Conservation (phyloP, 2,797 vertebrate species). For the Anguilla pacifica region DNA sequence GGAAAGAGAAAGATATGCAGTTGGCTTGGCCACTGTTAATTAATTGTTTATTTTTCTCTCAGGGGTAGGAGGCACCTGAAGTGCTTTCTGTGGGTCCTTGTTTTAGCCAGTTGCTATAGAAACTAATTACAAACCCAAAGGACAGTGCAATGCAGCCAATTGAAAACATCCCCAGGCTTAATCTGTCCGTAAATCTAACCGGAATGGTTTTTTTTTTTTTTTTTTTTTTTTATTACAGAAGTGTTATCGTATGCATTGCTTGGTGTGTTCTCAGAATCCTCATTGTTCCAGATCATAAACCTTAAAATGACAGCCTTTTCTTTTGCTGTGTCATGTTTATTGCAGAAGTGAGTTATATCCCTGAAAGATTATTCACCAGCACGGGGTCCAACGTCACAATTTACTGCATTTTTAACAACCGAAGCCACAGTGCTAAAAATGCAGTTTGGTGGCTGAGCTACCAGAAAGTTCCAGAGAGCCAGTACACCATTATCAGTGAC, state of each 20-base stretch:
- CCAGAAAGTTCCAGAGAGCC: slow-evolving; percentile 69
- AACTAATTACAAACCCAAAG: slow-evolving; percentile 30
- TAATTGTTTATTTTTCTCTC: slow-evolving; percentile 3
- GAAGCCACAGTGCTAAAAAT: slow-evolving; percentile 63
- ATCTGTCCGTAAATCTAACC: not conserved
- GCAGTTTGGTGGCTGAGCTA: slow-evolving; percentile 84
- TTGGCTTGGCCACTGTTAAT: not conserved
- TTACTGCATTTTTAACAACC: slow-evolving; percentile 81
- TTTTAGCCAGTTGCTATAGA: slow-evolving; percentile 40
- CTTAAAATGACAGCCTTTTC: slow-evolving; percentile 12
- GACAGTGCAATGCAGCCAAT: not conserved
- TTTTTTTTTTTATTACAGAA: not conserved
- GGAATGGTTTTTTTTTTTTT: not conserved
- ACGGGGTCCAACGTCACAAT: slow-evolving; percentile 81
- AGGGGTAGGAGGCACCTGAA: slow-evolving; percentile 21
- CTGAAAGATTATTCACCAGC: slow-evolving; percentile 73
- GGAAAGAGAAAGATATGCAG: not conserved
- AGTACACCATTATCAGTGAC: slow-evolving; percentile 74
- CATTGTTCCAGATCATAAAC: not conserved
- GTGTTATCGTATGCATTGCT: not conserved
- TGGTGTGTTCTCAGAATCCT: not conserved
- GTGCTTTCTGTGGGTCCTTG: slow-evolving; percentile 34
- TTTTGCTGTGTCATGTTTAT: not conserved
- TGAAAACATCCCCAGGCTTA: not conserved
- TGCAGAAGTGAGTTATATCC: slow-evolving; percentile 84